phyloP scores from a whole-genome alignment of 1,140 invertebrate species.

The Whitmania pigra region DNA sequence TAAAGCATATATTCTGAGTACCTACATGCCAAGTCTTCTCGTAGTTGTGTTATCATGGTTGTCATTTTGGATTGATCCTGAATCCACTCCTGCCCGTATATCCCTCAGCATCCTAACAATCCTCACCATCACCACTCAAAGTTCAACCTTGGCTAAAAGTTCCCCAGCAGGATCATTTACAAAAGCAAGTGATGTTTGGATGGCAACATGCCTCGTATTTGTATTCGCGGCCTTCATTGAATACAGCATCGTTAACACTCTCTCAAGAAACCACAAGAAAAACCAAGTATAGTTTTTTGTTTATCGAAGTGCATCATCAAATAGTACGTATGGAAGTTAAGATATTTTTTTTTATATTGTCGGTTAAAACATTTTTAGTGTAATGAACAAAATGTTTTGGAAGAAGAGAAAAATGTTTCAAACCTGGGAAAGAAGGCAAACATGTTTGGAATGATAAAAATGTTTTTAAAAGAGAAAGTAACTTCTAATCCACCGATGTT shows the following conservation, averaged over 20 bases:
- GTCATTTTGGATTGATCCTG: constrained; percentile 33
- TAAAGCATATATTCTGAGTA: constrained; percentile 27
- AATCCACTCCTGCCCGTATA: constrained; percentile 32
- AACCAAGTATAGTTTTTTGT: too few species aligned
- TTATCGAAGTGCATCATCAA: too few species aligned
- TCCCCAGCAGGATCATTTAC: constrained; percentile 19
- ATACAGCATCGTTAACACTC: constrained; percentile 36
- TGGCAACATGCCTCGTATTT: constrained; percentile 37
- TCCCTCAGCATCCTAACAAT: constrained; percentile 34
- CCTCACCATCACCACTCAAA: constrained; percentile 24
- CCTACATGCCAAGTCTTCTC: constrained; percentile 27
- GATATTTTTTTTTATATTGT: too few species aligned
- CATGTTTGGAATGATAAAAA: too few species aligned
- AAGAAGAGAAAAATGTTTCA: too few species aligned
- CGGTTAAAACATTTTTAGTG: too few species aligned
- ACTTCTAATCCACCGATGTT: constrained; percentile 33
- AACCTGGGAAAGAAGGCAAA: too few species aligned
- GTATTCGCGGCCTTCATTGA: constrained; percentile 37
- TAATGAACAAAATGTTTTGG: too few species aligned
- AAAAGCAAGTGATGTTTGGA: constrained; percentile 38
- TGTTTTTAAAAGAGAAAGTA: too few species aligned
- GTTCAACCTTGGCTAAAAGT: not conserved
- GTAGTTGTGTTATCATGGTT: constrained; percentile 35
- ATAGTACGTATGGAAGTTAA: too few species aligned
- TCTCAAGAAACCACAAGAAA: constrained; percentile 30